Conservation (phyloP, 1,140 invertebrate genomes). For the Batillaria attramentaria region DNA sequence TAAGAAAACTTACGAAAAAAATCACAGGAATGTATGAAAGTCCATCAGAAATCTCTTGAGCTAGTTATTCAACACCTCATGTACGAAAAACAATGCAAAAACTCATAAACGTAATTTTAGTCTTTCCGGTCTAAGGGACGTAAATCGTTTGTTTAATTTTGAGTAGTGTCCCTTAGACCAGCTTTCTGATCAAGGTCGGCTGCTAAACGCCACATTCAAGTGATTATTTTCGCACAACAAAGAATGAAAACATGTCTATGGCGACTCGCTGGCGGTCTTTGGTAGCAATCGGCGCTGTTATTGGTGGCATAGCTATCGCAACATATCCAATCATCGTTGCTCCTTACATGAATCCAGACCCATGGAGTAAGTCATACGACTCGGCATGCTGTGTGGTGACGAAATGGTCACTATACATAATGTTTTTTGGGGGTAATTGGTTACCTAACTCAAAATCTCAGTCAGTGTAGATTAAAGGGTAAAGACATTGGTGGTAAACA, state of each 20-base stretch:
- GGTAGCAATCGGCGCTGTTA: constrained; percentile 75
- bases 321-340: constrained; percentile 79
- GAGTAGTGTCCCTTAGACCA: not conserved
- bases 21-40: too few species aligned
- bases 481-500: too few species aligned
- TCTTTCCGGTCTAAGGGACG: not conserved
- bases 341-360: constrained; percentile 76
- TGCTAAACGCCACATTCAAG: not conserved
- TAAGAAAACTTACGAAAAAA: too few species aligned
- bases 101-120: not conserved
- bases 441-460: too few species aligned
- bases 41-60: too few species aligned
- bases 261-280: constrained; percentile 75
- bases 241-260: not conserved
- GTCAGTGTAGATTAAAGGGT: too few species aligned
- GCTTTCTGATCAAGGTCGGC: not conserved
- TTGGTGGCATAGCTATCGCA: constrained; percentile 75
- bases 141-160: not conserved
- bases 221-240: not conserved
- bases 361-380: constrained; percentile 60
- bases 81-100: too few species aligned
- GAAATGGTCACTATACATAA: too few species aligned
- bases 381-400: too few species aligned
- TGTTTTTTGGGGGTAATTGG: too few species aligned
- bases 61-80: too few species aligned